Evolutionary conservation across 1,140 invertebrate genomes (phyloP).

Genomic region (Scaptomyza pallida): DNA sequence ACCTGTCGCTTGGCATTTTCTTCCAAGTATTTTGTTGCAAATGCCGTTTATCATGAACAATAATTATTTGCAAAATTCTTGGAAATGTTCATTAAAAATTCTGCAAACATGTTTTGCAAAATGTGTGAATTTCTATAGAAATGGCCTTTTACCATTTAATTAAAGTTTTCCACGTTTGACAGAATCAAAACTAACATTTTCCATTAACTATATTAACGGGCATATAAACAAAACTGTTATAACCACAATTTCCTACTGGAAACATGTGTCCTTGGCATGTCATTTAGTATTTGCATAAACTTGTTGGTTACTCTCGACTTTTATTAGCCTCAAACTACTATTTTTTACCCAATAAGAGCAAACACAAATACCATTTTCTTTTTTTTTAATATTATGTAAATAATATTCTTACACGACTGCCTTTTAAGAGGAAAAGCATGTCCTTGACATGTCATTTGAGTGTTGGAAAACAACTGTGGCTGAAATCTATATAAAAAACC

Average conservation of each 20-base stretch:
- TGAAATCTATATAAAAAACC: slow-evolving; percentile 12
- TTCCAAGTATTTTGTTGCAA: too few relatives aligned
- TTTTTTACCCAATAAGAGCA: not conserved
- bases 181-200: too few relatives aligned
- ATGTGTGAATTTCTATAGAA: too few relatives aligned
- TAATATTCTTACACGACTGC: not conserved
- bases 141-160: too few relatives aligned
- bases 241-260: not conserved
- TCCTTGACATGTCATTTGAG: not conserved
- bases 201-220: not conserved
- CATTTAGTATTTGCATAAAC: not conserved
- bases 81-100: too few relatives aligned
- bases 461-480: not conserved
- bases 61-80: too few relatives aligned
- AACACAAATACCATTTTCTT: not conserved
- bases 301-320: not conserved
- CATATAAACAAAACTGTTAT: not conserved
- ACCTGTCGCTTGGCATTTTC: too few relatives aligned
- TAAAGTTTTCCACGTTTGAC: too few relatives aligned
- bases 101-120: too few relatives aligned
- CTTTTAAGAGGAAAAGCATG: not conserved
- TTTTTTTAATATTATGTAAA: not conserved
- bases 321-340: not conserved
- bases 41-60: too few relatives aligned
- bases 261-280: not conserved